phyloP scores from a whole-genome alignment of 2,888 invertebrate genomes.

The Scaptomyza flava region DNA sequence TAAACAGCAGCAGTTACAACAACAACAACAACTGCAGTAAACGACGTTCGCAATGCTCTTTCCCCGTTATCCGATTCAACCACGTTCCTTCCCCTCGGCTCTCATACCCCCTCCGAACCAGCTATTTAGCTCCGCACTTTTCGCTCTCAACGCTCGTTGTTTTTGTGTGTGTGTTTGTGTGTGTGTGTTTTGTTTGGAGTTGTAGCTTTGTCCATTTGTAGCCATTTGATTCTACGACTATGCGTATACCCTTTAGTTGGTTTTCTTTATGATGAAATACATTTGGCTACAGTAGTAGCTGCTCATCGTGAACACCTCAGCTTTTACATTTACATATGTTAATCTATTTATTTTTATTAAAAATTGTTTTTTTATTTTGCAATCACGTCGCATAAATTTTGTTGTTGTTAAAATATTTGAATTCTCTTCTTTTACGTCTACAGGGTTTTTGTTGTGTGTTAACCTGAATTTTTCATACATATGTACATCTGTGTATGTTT shows the following conservation, averaged over 20 bases:
- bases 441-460: slow-evolving; percentile 36
- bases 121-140: slow-evolving; percentile 28
- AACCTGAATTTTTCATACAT: not conserved
- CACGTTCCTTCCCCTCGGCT: not conserved
- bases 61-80: not conserved
- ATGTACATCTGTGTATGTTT: slow-evolving; percentile 14
- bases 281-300: not conserved
- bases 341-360: not conserved
- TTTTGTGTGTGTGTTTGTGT: not conserved
- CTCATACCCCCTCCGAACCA: not conserved
- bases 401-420: not conserved
- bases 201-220: slow-evolving; percentile 22
- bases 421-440: not conserved
- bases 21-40: slow-evolving; percentile 38
- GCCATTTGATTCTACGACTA: slow-evolving; percentile 17
- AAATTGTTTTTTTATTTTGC: not conserved
- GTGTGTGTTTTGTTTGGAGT: not conserved
- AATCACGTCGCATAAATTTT: too few relatives aligned
- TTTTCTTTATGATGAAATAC: not conserved
- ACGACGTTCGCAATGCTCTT: slow-evolving; percentile 18
- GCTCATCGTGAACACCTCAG: not conserved
- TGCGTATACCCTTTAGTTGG: slow-evolving; percentile 10
- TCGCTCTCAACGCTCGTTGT: slow-evolving; percentile 49
- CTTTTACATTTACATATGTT: not conserved
- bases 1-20: slow-evolving; percentile 47